Base-by-base conservation (phyloP, 2,113 vertebrate genomes). In the Pteruthius melanotis region DNA sequence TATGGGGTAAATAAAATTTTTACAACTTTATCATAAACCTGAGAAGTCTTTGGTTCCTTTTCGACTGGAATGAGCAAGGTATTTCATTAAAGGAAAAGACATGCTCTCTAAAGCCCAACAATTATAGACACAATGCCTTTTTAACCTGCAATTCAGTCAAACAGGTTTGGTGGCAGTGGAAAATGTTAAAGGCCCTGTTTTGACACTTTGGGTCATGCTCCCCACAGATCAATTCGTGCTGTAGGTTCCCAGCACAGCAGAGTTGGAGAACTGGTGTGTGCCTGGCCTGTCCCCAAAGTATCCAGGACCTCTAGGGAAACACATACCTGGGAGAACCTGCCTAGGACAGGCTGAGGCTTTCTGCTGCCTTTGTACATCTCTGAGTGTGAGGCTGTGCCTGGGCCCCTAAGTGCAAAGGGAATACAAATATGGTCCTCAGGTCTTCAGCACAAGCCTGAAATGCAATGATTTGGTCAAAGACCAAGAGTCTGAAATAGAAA, bases 11-110 rank as follows among this genome's bases (percentile, higher is more conserved):
- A 97, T 97, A 97, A 97, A 97, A 82, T 90, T 96, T 97, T 97
- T 97, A 97, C 97, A 96, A 85, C 96, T 97, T 97, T 96, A 97
- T 97, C 94, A 97, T 97, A 97, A 97, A 97, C 97, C 96, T 97
- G 96, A 96, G 96, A 95, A 97, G 95, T 96, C 97, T 97, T 97
- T 95, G 97, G 97, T 97, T 97, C 89, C 94, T 96, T 97, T 95
- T 94, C 28, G 13, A 96, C 96, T 95, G 96, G 94, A 97, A 97
- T 95, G 95, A 95, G 92, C 97, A 89, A 96, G 94, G 97, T 96
- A 97, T 97, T 97, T 97, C 97, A 97, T 97, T 96, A 97, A 97
- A 95, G 89, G 87, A 93, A 97, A 97, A 94, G 90, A 95, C 97
- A 95, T 95, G 92, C 90, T 95, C 87, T 93, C 95, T 96, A 95